phyloP scores from a whole-genome alignment of 2,113 vertebrate genomes.

The Apistogramma diplotaenia region DNA sequence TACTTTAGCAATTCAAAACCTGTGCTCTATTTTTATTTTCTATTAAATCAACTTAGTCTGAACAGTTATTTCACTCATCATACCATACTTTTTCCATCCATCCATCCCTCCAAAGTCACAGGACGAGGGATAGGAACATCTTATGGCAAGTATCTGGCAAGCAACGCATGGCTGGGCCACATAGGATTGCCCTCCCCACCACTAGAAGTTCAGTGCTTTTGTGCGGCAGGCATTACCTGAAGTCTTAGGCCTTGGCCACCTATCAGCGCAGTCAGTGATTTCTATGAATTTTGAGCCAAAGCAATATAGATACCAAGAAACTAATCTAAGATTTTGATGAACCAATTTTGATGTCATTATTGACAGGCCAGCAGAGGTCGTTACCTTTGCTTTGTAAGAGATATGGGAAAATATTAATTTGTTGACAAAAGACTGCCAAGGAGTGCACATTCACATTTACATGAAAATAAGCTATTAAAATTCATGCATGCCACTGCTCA shows the following conservation, averaged over 20 bases:
- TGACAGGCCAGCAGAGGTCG: conserved; percentile 26
- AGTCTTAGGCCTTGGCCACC: too few relatives aligned
- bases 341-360: conserved; percentile 26
- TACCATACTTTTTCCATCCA: not conserved
- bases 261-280: too few relatives aligned
- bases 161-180: not conserved
- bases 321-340: conserved; percentile 15
- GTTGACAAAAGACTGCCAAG: conserved; percentile 58
- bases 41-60: too few relatives aligned
- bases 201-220: not conserved
- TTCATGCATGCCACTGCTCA: conserved; percentile 46
- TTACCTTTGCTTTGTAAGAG: conserved; percentile 35
- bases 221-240: not conserved
- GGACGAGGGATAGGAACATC: not conserved
- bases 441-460: conserved; percentile 60
- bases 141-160: not conserved
- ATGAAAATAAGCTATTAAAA: conserved; percentile 72
- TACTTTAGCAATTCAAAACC: not conserved
- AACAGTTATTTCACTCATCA: not conserved
- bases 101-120: not conserved
- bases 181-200: not conserved
- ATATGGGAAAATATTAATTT: conserved; percentile 52
- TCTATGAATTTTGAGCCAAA: conserved; percentile 3
- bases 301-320: conserved; percentile 1
- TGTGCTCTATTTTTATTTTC: not conserved